Evolutionary conservation across 2,113 vertebrate species (phyloP), one percentile per base, ranked within the genome.

Genomic region (Holacanthus passer): DNA sequence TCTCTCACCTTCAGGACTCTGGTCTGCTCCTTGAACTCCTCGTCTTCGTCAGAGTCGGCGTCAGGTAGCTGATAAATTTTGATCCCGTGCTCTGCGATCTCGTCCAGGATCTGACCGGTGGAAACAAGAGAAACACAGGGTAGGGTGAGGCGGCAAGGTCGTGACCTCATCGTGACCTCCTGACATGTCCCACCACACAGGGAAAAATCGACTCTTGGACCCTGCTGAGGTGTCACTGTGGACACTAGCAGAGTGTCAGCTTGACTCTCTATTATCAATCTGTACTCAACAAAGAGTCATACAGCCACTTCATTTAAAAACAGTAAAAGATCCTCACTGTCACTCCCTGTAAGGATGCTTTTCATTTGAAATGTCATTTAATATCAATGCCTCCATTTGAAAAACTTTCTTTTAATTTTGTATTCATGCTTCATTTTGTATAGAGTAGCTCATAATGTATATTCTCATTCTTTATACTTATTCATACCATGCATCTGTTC

Each of bases 1-100:
- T 41, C 48, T 50, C 92, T 90, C 87, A 96, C 97, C 95, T 98
- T 98, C 64, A 98, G 90, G 72, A 97, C 96, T 76, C 96, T 95
- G 8, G 97, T 98, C 94, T 98, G 97, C 79, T 98, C 97, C 90
- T 98, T 98, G 84, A 98, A 98, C 86, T 98, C 97, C 86, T 98
- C 97, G n/a, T 98, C 97, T 84, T 98, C 97, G 22, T 98, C 97
- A 11, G 97, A 98, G 89, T 98, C 97, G 0, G 97, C 97, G 45
- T 98, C 97, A 0, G 97, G 97, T 37, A 98, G 95, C 90, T 98
- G 97, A 91, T 98, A 98, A 83, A 97, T 98, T 62, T 93, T 95
- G 89, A 98, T 98, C 48, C 97, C 96, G 0, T 98, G 97, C 82
- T 98, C 97, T 29, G 94, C 95, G 71, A 98, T 97, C 92, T 98